These are phyloP conservation scores for Liopterus haemorrhoidalis DNA, from an alignment of 2,888 invertebrate species.

Conservation along the genomic window DNA sequence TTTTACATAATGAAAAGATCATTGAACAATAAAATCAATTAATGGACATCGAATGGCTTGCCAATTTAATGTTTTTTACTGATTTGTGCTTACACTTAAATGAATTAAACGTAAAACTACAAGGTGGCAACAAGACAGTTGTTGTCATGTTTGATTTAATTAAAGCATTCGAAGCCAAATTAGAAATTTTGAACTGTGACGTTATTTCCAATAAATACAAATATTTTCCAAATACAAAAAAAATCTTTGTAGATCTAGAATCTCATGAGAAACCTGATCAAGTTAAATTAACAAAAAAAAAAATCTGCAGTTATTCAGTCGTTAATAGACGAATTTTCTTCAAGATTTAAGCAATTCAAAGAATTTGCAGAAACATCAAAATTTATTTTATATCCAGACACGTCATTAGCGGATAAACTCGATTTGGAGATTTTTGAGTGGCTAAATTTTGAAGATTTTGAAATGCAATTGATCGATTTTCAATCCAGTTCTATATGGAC, in stretches of 20 bases:
- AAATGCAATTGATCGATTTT: conserved; percentile 30
- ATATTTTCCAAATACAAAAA: conserved; percentile 21
- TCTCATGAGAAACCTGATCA: conserved; percentile 19
- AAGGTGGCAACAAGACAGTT: conserved; percentile 22
- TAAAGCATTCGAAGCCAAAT: conserved; percentile 33
- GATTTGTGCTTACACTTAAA: conserved; percentile 25
- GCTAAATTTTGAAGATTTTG: conserved; percentile 28
- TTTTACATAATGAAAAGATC: conserved; percentile 21
- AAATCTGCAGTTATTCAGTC: conserved; percentile 21
- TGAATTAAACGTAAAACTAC: conserved; percentile 21
- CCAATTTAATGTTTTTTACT: conserved; percentile 35
- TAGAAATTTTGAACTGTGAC: conserved; percentile 25
- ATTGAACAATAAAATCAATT: conserved; percentile 20
- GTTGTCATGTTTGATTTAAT: conserved; percentile 31
- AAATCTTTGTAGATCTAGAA: conserved; percentile 15
- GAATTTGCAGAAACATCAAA: conserved; percentile 12
- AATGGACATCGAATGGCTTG: conserved; percentile 30
- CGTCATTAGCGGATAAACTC: conserved; percentile 3
- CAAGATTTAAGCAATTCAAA: too few species aligned
- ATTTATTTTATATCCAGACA: conserved; percentile 3
- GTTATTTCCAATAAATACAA: conserved; percentile 20
- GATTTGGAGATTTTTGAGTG: conserved; percentile 25
- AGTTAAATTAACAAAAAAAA: conserved; percentile 19
- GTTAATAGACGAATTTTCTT: too few species aligned
- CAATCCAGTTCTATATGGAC: conserved; percentile 31